These are phyloP conservation scores for Actias luna DNA, from an alignment of 2,888 invertebrate genomes.

Conservation along the genomic window DNA sequence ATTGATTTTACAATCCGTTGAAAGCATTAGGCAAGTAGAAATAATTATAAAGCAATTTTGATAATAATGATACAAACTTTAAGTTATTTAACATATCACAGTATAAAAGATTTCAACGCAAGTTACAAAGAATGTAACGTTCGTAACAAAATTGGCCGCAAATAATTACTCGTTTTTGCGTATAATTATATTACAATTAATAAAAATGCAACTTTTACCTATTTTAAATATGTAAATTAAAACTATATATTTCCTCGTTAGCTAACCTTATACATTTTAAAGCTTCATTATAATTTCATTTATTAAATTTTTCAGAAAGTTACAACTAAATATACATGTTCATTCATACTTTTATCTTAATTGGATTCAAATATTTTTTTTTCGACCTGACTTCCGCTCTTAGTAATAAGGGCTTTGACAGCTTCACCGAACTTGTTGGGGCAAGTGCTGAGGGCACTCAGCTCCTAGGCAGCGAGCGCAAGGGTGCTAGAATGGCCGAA, in stretches of 20 bases:
- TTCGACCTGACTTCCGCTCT: too few relatives aligned
- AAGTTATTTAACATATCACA: neutral
- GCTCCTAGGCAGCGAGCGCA: too few relatives aligned
- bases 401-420: too few relatives aligned
- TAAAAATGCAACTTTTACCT: neutral
- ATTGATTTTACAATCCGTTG: too few relatives aligned
- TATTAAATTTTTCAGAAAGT: neutral
- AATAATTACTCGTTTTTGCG: neutral
- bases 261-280: neutral
- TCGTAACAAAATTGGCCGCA: neutral
- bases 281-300: neutral
- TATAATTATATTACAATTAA: neutral
- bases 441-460: too few relatives aligned
- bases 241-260: neutral
- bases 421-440: too few relatives aligned
- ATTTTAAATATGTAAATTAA: neutral
- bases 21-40: neutral
- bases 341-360: too few relatives aligned
- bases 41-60: neutral
- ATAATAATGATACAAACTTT: neutral
- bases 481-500: too few relatives aligned
- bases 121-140: neutral
- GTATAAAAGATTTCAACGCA: slow-evolving; percentile 2
- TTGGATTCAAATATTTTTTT: too few relatives aligned
- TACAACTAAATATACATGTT: too few relatives aligned